These are phyloP conservation scores for Megastigmus dorsalis DNA, from an alignment of 2,888 invertebrate species.

Conservation along the genomic window DNA sequence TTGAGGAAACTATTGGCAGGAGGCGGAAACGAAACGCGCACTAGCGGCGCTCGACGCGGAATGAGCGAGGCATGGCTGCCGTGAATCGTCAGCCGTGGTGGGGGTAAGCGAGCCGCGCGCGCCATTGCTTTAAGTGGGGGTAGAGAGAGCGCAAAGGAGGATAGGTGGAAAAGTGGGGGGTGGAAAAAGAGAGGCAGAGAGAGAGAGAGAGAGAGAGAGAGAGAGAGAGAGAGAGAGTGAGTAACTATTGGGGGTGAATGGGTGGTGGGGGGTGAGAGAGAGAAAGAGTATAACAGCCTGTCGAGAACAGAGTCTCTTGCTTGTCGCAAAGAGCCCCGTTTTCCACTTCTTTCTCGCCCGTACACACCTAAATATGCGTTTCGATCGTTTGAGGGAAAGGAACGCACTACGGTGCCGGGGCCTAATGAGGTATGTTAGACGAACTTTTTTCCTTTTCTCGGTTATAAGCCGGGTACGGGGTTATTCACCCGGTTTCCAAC, in stretches of 20 bases:
- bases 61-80: conserved; percentile 54
- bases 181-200: conserved; percentile 48
- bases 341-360: conserved; percentile 36
- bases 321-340: conserved; percentile 41
- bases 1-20: too few relatives aligned
- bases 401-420: background rate
- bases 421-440: too few relatives aligned
- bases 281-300: conserved; percentile 29
- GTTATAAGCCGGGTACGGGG: too few relatives aligned
- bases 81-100: conserved; percentile 37
- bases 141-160: conserved; percentile 48
- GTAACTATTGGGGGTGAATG: conserved; percentile 20
- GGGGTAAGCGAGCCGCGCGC: conserved; percentile 49
- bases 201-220: conserved; percentile 52
- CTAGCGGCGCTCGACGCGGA: conserved; percentile 53
- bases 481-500: too few relatives aligned
- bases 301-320: conserved; percentile 40
- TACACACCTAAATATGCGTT: background rate
- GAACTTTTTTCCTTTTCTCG: too few relatives aligned
- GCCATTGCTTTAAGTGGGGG: conserved; percentile 7
- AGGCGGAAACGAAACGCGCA: conserved; percentile 48
- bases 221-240: conserved; percentile 32
- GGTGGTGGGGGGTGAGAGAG: conserved; percentile 53
- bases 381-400: conserved; percentile 6
- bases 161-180: conserved; percentile 47